Evolutionary conservation across 2,113 vertebrate species (phyloP).

Genomic region (Passerina amoena): DNA sequence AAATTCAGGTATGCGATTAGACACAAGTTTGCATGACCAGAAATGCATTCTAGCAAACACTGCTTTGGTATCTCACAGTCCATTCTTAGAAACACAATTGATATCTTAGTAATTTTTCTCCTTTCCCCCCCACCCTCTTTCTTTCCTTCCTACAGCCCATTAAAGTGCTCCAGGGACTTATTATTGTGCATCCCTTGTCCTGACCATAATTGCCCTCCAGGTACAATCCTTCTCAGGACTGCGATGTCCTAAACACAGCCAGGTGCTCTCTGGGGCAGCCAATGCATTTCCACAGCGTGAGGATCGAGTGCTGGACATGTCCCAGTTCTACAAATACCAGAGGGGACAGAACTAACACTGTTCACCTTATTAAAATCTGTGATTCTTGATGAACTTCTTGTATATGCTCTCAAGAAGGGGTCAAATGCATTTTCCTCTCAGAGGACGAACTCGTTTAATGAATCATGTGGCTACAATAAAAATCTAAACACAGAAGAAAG

Average conservation of each 20-base stretch:
- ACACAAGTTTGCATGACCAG: neutral
- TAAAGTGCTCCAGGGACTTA: constrained; percentile 80
- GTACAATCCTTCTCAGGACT: constrained; percentile 72
- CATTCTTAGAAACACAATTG: constrained; percentile 28
- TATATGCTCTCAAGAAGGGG: neutral
- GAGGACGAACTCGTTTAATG: neutral
- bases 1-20: neutral
- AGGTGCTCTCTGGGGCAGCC: constrained; percentile 70
- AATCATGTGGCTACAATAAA: constrained; percentile 30
- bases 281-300: constrained; percentile 37
- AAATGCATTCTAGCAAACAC: neutral
- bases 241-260: constrained; percentile 56
- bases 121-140: accelerated
- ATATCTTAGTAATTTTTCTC: constrained; percentile 61
- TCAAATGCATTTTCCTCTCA: constrained; percentile 62
- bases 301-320: constrained; percentile 58
- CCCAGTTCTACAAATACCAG: constrained; percentile 4
- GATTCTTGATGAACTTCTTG: constrained; percentile 61
- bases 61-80: constrained; percentile 3
- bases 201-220: constrained; percentile 84
- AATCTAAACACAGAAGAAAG: constrained; percentile 12
- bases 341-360: constrained; percentile 49
- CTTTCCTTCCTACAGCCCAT: constrained; percentile 76
- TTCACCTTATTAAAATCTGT: constrained; percentile 68
- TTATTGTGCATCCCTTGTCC: constrained; percentile 79